Base-by-base conservation (phyloP, 2,113 vertebrate species). In the Vimba vimba region DNA sequence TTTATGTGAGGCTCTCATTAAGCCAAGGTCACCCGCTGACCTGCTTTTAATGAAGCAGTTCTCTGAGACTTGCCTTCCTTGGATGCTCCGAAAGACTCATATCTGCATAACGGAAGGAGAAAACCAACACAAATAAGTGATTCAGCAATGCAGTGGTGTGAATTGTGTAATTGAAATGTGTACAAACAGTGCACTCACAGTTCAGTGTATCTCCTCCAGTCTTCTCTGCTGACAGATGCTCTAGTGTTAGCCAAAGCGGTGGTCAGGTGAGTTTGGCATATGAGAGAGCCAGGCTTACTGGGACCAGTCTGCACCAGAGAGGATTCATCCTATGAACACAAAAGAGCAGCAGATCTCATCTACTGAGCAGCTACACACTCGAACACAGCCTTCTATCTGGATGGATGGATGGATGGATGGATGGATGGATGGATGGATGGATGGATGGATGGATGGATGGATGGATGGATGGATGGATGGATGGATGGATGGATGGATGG, bases 21-120 rank as follows among this genome's bases (percentile, higher is more conserved):
- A 19, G 98, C 98, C 90, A 99, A 91, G 60, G 97, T 98, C 0
- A 98, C 96, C 94, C 95, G 96, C 75, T 98, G 97, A 91, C 96
- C 97, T 87, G 96, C 94, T 92, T 92, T 95, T 79, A 96, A 94
- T 0, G 89, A 77, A 90, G 92, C 66, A 5, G 89, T 88, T 78
- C 83, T 93, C 87, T 92, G 92, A 90, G 90, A 90, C 92, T 94
- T 96, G 80, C 93, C 93, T 68, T 94, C 96, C 91, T 92, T 95
- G 55, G 91, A 94, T 90, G 94, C 93, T 12, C 94, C 94, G 91
- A 98, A 98, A 71, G 89, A 92, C 88, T 97, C 95, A 84, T 98
- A 99, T 87, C 98, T 99, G 85, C 23, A 13, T 86, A 68, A 88
- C 68, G 21, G 25, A 25, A 76, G 21, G 50, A 50, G 62, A 25